phyloP scores from a whole-genome alignment of 2,797 vertebrate species.

The Cirrhinus mrigala region DNA sequence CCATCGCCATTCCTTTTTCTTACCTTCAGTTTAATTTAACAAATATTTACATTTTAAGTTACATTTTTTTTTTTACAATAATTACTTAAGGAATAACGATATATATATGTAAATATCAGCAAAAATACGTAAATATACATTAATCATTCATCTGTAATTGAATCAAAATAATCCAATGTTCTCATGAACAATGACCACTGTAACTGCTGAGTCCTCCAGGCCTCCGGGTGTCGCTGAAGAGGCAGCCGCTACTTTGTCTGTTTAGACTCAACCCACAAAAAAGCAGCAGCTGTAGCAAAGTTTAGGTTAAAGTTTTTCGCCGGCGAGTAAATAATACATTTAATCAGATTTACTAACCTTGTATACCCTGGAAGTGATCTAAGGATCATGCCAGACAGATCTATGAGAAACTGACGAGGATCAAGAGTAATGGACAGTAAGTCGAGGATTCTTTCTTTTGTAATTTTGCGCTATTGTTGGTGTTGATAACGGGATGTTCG shows the following conservation, averaged over 20 bases:
- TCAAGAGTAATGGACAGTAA: constrained; percentile 42
- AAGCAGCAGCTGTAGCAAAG: constrained; percentile 40
- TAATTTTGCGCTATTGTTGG: constrained; percentile 23
- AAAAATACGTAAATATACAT: neutral
- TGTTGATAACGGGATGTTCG: constrained; percentile 32
- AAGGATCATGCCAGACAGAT: neutral
- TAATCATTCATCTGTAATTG: neutral
- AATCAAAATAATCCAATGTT: neutral
- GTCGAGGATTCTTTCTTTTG: constrained; percentile 22
- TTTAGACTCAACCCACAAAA: constrained; percentile 25
- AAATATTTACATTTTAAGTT: neutral
- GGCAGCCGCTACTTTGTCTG: neutral
- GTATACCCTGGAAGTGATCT: neutral
- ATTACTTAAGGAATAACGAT: neutral
- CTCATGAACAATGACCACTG: too few species aligned
- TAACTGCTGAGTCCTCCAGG: neutral
- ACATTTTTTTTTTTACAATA: too few species aligned
- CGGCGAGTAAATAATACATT: constrained; percentile 15
- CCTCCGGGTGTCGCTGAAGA: constrained; percentile 7
- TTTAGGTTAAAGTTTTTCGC: constrained; percentile 20
- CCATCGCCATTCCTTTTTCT: neutral
- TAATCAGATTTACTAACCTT: neutral
- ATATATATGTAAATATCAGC: neutral
- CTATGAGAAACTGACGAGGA: neutral
- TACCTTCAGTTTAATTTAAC: neutral